Conservation (phyloP, 2,113 vertebrate genomes). For the Pogona vitticeps region DNA sequence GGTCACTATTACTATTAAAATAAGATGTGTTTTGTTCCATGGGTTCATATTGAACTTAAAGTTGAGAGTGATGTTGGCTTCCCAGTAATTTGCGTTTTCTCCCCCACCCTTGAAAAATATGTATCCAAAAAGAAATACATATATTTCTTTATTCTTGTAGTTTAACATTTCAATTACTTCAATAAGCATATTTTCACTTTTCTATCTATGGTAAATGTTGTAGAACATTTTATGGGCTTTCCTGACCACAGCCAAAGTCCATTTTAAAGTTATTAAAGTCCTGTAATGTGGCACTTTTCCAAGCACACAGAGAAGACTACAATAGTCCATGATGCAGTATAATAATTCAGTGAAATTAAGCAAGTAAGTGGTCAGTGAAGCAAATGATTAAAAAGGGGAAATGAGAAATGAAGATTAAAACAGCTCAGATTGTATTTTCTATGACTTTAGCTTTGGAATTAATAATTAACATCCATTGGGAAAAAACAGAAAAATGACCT, state of each 20-base stretch:
- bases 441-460: slow-evolving; percentile 53
- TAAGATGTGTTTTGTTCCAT: background rate
- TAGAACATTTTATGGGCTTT: slow-evolving; percentile 58
- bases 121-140: slow-evolving; percentile 9
- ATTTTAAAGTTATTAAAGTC: slow-evolving; percentile 70
- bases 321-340: slow-evolving; percentile 57
- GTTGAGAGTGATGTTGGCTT: background rate
- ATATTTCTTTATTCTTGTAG: background rate
- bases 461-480: slow-evolving; percentile 47
- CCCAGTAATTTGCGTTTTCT: background rate
- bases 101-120: background rate
- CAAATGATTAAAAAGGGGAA: slow-evolving; percentile 75
- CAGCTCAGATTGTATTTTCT: slow-evolving; percentile 59
- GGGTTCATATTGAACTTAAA: background rate
- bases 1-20: background rate
- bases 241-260: slow-evolving; percentile 52
- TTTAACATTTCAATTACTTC: slow-evolving; percentile 32
- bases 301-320: slow-evolving; percentile 47
- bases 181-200: slow-evolving; percentile 30
- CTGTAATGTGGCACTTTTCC: slow-evolving; percentile 58
- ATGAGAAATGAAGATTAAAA: slow-evolving; percentile 68
- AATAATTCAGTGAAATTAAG: slow-evolving; percentile 75
- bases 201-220: slow-evolving; percentile 50
- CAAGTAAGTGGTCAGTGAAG: slow-evolving; percentile 73
- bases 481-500: slow-evolving; percentile 26